A percentile compares a stretch with the other conserved stretches of the same genome.
Evolutionary conservation across 2,797 vertebrate genomes (phyloP).

Genomic region (Anas flavirostris): DNA sequence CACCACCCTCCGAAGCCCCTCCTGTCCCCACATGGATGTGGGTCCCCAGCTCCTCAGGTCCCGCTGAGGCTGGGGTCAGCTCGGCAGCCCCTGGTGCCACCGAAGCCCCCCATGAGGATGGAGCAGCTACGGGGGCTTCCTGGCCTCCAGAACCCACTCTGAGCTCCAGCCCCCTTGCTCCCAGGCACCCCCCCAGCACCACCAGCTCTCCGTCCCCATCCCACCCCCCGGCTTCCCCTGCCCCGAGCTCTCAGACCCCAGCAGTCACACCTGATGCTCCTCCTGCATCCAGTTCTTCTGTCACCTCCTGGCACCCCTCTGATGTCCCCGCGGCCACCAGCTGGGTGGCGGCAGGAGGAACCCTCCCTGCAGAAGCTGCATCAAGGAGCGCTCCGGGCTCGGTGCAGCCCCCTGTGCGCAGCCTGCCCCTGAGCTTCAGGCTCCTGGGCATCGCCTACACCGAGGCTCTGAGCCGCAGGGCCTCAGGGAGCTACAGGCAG

Average conservation of each 20-base stretch:
- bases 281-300: fast-evolving
- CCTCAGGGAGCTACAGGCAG: not conserved
- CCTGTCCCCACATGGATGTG: not conserved
- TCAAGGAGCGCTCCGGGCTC: fast-evolving
- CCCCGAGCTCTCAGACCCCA: not conserved
- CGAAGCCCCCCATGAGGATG: not conserved
- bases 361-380: not conserved
- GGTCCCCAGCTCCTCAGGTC: not conserved
- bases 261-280: not conserved
- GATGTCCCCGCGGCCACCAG: not conserved
- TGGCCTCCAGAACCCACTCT: not conserved
- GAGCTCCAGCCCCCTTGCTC: not conserved
- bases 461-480: not conserved
- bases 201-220: fast-evolving
- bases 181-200: fast-evolving
- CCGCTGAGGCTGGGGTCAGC: fast-evolving
- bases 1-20: fast-evolving
- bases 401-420: fast-evolving
- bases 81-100: fast-evolving
- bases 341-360: not conserved
- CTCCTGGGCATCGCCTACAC: not conserved
- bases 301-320: not conserved
- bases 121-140: not conserved
- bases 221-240: fast-evolving
- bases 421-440: conserved; percentile 27